Evolutionary conservation across 2,797 vertebrate genomes (phyloP), one percentile per base, ranked within the genome.

Genomic region (Artibeus lituratus): DNA sequence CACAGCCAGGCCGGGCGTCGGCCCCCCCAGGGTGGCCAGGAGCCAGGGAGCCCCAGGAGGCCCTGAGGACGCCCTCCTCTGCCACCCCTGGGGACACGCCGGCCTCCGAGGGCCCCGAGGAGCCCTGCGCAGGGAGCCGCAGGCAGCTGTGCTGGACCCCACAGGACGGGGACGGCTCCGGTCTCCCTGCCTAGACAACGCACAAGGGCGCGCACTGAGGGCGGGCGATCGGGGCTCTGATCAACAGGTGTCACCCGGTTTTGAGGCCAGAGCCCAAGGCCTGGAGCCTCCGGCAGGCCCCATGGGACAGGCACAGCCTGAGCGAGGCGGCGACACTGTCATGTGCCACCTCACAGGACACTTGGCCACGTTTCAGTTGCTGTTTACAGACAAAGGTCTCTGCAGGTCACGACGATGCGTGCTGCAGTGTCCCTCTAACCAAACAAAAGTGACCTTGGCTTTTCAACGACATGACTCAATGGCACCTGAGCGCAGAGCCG

Each of bases 291-390:
- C 16, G 0, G 6, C 19, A 1, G 5, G 5, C 1, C 3, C 65
- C 14, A 5, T 1, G 0, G 0, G n/a, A 44, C 62, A 19, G 6
- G 1, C n/a, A 9, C 0, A 12, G 3, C 53, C 3, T 0, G 10
- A 10, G 2, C n/a, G 53, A 22, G 11, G 81, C 18, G 1, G 16
- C 0, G 4, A 74, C 22, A n/a, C 16, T 16, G 39, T 12, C 22
- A 22, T 47, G 3, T 3, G 1, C 7, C 5, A 18, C 6, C 70
- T 42, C 37, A 15, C 19, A 22, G 57, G 37, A 12, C 26, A 2
- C 1, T 3, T 29, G 14, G 37, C 70, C 55, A 24, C 3, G 7
- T 32, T 21, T 37, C 24, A 12, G 32, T 8, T 5, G 1, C 9
- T 4, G n/a, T 55, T 57, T 18, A 47, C 21, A 11, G 89, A 44